Base-by-base conservation (phyloP, 2,797 vertebrate species). In the Centropyge bicolor region DNA sequence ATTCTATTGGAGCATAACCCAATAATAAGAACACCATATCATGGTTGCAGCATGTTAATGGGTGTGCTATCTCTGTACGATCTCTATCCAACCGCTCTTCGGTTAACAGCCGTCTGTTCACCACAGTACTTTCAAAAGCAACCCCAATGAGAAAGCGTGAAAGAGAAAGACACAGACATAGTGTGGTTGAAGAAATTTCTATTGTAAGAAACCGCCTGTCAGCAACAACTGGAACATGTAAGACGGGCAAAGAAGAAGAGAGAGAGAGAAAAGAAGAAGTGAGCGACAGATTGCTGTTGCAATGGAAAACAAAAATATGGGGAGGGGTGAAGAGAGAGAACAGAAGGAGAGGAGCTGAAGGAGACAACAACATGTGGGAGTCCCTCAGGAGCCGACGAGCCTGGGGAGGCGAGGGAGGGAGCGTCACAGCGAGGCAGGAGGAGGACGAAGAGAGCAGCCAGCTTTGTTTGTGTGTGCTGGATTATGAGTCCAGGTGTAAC, bases 391-490 rank as follows among this genome's bases (percentile, higher is more conserved):
- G 65, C 38, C 2, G 13, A 16, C 49, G 61, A 78, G 81, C 63
- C 77, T 10, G 56, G 85, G 79, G 88, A 87, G 52, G 27, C 59
- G 63, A 70, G 54, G 35, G 70, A 78, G 51, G 71, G 36, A 81
- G 86, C 62, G 35, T 87, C 84, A 85, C 80, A 79, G 88, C 84
- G 91, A 91, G 78, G 13, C 80, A 70, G 54, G 10, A 59, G 54
- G 74, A 79, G 54, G 74, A 79, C 75, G 86, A 80, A 81, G 49
- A 67, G 6, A 71, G 69, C 80, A 64, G 78, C 67, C 72, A 24
- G 70, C 79, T 71, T 55, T 74, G 80, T 84, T 83, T 77, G 66
- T 65, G 78, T 73, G 76, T 16, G 19, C 68, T 54, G 61, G 35
- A 80, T 60, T 75, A 72, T 0, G 1, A 20, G 65, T 70, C 64